These are phyloP conservation scores for Sciurus vulgaris DNA, from an alignment of 2,797 vertebrate genomes.

Conservation along the genomic window DNA sequence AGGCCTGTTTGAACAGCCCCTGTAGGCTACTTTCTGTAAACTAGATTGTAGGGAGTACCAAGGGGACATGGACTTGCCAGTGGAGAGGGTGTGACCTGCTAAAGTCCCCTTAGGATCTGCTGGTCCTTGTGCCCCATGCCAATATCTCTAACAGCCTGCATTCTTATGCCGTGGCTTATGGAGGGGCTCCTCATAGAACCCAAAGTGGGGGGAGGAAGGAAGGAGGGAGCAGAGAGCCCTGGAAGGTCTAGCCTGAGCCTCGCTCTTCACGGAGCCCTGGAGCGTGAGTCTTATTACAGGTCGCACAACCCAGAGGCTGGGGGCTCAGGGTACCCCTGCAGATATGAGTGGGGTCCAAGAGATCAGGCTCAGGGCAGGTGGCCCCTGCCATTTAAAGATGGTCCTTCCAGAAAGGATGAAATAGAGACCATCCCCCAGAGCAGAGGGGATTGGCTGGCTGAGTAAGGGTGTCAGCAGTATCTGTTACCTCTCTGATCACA, in stretches of 20 bases:
- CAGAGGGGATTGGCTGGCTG: too few relatives aligned
- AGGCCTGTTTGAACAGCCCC: neutral
- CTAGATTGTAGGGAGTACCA: neutral
- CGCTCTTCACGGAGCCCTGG: neutral
- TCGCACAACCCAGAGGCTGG: too few relatives aligned
- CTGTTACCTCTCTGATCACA: fast-evolving
- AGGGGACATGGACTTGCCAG: too few relatives aligned
- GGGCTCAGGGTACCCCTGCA: fast-evolving
- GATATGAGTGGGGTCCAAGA: fast-evolving
- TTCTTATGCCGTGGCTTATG: fast-evolving
- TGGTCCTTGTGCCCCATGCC: fast-evolving
- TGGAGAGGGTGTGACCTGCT: neutral
- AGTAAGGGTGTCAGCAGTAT: neutral
- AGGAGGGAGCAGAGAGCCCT: neutral
- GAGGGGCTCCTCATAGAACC: fast-evolving
- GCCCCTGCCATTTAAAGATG: neutral
- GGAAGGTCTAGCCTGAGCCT: neutral
- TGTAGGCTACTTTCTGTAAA: neutral
- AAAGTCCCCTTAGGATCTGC: too few relatives aligned
- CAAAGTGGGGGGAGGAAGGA: too few relatives aligned
- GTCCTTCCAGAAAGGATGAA: neutral
- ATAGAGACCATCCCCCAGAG: neutral
- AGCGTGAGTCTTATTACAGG: neutral
- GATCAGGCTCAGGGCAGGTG: neutral
- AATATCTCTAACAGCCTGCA: neutral